Evolutionary conservation across 2,797 vertebrate genomes (phyloP).

Genomic region (Buphagus erythrorhynchus): DNA sequence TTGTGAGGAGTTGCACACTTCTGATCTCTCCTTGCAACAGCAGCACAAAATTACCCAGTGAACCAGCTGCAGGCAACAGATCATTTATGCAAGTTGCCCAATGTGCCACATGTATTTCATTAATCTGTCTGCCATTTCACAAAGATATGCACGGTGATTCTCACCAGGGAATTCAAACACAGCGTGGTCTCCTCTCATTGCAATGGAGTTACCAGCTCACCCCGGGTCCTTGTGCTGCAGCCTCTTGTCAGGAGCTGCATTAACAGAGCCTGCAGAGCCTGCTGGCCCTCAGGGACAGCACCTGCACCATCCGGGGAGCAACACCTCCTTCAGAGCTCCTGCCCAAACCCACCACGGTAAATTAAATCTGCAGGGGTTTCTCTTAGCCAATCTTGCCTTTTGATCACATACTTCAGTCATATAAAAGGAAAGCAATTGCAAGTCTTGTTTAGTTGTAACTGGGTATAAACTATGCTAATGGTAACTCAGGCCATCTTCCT

Average conservation of each 20-base stretch:
- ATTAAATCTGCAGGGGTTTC: neutral
- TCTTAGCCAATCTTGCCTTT: neutral
- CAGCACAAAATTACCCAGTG: neutral
- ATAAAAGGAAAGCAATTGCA: neutral
- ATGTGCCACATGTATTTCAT: neutral
- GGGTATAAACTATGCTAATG: neutral
- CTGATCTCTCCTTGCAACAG: neutral
- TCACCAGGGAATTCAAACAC: neutral
- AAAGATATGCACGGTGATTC: neutral
- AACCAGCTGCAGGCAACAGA: neutral
- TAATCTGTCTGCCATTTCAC: neutral
- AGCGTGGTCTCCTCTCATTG: neutral
- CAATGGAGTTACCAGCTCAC: neutral
- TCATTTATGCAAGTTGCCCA: neutral
- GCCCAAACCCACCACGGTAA: neutral
- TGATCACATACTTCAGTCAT: neutral
- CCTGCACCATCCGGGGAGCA: neutral
- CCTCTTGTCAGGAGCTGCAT: neutral
- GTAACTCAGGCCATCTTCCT: neutral
- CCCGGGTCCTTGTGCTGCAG: neutral
- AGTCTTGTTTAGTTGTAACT: neutral
- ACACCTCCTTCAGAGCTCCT: neutral
- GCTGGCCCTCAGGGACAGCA: neutral
- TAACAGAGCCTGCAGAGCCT: rapidly evolving
- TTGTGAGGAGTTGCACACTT: neutral